phyloP scores from a whole-genome alignment of 2,797 vertebrate species.

The Odontamblyopus rebecca region DNA sequence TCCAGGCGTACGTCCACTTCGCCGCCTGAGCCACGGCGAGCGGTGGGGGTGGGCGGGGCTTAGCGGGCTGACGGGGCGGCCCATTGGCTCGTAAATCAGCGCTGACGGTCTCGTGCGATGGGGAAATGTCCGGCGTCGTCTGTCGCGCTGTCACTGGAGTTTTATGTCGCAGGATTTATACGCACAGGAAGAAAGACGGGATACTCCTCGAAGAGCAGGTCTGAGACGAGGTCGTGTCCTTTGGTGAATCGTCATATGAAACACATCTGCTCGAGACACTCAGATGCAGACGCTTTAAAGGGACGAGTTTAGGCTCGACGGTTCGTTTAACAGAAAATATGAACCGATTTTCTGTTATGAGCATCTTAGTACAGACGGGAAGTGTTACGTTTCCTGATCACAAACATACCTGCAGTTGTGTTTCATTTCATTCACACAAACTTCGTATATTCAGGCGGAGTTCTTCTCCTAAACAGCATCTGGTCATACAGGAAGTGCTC shows the following conservation, averaged over 20 bases:
- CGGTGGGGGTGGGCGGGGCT: slow-evolving; percentile 44
- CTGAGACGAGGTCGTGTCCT: slow-evolving; percentile 59
- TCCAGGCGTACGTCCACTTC: slow-evolving; percentile 45
- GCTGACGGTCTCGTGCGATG: slow-evolving; percentile 43
- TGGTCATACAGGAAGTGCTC: too few species aligned
- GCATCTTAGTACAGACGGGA: too few species aligned
- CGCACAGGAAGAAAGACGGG: slow-evolving; percentile 50
- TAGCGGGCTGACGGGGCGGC: slow-evolving; percentile 49
- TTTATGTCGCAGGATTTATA: slow-evolving; percentile 61
- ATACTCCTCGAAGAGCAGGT: slow-evolving; percentile 51
- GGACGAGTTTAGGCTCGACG: neutral
- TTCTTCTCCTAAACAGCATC: too few species aligned
- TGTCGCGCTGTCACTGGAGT: slow-evolving; percentile 66
- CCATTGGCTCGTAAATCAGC: slow-evolving; percentile 67
- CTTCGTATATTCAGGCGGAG: too few species aligned
- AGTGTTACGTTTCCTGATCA: too few species aligned
- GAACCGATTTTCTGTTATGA: too few species aligned
- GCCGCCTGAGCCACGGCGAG: slow-evolving; percentile 65
- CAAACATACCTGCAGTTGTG: too few species aligned
- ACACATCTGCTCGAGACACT: slow-evolving; percentile 53
- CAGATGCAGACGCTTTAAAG: slow-evolving; percentile 10
- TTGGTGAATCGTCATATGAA: slow-evolving; percentile 17
- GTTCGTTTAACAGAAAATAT: too few species aligned
- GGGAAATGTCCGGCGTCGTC: slow-evolving; percentile 28
- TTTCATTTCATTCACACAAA: too few species aligned